Conservation (phyloP, 23 tunicate species). For the Diplosoma virens region DNA sequence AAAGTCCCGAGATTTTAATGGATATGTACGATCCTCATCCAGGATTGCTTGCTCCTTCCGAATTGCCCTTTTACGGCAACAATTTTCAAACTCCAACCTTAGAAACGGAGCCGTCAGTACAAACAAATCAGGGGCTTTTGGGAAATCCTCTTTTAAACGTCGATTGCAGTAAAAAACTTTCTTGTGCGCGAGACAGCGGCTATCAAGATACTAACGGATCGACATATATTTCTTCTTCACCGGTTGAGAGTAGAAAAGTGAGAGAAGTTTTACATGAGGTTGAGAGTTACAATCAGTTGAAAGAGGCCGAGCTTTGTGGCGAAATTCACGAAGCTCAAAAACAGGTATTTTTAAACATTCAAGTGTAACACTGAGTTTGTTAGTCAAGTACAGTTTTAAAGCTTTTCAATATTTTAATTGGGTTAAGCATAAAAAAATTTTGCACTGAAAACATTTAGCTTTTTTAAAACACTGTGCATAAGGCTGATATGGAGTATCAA, state of each 20-base stretch:
- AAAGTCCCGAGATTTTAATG: neutral
- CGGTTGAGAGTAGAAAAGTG: neutral
- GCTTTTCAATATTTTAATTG: too few species aligned
- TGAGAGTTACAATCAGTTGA: neutral
- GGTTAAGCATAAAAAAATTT: too few species aligned
- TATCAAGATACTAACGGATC: neutral
- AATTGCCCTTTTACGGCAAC: neutral
- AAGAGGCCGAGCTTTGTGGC: neutral
- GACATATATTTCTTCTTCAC: neutral
- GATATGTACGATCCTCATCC: neutral
- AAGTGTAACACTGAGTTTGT: too few species aligned
- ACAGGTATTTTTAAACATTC: neutral
- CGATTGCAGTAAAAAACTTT: neutral
- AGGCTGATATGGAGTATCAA: too few species aligned
- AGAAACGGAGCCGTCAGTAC: neutral
- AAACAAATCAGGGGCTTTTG: neutral
- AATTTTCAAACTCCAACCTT: neutral
- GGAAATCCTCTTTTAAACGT: too few species aligned
- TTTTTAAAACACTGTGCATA: too few species aligned
- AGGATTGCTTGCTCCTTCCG: neutral
- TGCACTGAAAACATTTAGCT: too few species aligned
- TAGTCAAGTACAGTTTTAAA: too few species aligned
- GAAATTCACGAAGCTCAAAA: neutral
- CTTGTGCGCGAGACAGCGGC: neutral
- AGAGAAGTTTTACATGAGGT: neutral